phyloP scores from a whole-genome alignment of 2,113 vertebrate species.

The Sakesphorus luctuosus region DNA sequence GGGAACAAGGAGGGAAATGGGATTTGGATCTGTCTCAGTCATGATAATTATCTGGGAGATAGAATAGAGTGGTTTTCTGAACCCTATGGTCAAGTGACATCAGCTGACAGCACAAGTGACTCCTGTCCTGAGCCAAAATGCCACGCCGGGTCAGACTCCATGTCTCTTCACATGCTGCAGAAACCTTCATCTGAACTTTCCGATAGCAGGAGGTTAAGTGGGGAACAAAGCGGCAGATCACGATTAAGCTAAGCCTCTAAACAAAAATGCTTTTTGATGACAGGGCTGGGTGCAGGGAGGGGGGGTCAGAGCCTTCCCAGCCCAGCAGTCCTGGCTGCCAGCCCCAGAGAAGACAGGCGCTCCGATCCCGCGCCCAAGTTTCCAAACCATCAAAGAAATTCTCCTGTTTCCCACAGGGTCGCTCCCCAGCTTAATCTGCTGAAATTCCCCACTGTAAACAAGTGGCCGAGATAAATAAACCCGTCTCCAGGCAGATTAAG shows the following conservation, averaged over 20 bases:
- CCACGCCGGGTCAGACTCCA: neutral
- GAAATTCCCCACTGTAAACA: conserved; percentile 67
- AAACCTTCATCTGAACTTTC: conserved; percentile 61
- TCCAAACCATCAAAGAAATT: conserved; percentile 62
- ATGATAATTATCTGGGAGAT: neutral
- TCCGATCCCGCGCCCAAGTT: neutral
- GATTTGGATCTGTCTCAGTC: neutral
- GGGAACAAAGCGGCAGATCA: conserved; percentile 53
- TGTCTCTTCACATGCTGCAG: conserved; percentile 19
- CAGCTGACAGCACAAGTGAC: conserved; percentile 35
- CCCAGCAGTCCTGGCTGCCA: neutral
- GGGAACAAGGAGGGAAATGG: neutral
- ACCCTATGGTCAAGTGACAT: conserved; percentile 17
- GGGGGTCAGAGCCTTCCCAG: conserved; percentile 39
- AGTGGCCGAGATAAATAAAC: conserved; percentile 69
- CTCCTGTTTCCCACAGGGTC: conserved; percentile 47
- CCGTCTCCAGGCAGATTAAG: conserved; percentile 72
- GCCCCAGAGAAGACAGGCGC: neutral
- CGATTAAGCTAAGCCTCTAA: conserved; percentile 61
- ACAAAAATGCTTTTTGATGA: conserved; percentile 62
- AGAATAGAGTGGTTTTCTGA: neutral
- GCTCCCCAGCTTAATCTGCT: conserved; percentile 27
- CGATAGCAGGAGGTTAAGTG: conserved; percentile 39
- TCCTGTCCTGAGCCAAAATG: neutral
- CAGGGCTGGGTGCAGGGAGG: neutral